Evolutionary conservation across 2,113 vertebrate genomes (phyloP).

Genomic region (Echinops telfairi): DNA sequence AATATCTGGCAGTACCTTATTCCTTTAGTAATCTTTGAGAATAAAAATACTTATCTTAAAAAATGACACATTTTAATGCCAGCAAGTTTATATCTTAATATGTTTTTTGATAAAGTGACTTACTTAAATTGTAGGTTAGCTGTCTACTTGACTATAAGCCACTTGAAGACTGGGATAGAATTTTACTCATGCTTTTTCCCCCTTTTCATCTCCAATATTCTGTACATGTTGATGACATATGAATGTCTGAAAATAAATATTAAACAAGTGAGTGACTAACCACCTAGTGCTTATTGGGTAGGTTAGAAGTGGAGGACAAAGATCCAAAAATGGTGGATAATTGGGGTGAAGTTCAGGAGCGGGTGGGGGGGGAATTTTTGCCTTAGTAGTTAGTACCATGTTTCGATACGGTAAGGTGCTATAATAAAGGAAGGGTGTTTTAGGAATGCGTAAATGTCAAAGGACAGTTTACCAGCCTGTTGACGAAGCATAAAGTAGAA

Average conservation of each 20-base stretch:
- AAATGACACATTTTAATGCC: slow-evolving; percentile 17
- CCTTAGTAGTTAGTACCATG: background rate
- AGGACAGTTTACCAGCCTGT: background rate
- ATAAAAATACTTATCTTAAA: background rate
- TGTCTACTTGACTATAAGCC: background rate
- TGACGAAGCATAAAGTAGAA: background rate
- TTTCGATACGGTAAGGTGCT: background rate
- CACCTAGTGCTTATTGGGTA: background rate
- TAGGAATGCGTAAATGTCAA: background rate
- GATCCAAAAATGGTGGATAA: background rate
- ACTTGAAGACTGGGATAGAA: background rate
- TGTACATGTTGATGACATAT: background rate
- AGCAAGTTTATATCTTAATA: slow-evolving; percentile 47
- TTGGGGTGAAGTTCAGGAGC: background rate
- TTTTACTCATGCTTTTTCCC: background rate
- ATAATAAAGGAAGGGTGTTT: background rate
- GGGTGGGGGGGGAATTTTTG: background rate
- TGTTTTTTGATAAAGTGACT: background rate
- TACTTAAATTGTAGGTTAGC: background rate
- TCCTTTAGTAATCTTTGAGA: slow-evolving; percentile 25
- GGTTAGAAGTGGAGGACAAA: background rate
- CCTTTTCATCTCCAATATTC: background rate
- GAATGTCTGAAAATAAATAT: background rate
- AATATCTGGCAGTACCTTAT: background rate
- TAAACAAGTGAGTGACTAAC: background rate